A percentile compares a stretch with the other conserved stretches of the same genome.
Conservation (phyloP, 2,888 invertebrate species). For the Bimastos eiseni region DNA sequence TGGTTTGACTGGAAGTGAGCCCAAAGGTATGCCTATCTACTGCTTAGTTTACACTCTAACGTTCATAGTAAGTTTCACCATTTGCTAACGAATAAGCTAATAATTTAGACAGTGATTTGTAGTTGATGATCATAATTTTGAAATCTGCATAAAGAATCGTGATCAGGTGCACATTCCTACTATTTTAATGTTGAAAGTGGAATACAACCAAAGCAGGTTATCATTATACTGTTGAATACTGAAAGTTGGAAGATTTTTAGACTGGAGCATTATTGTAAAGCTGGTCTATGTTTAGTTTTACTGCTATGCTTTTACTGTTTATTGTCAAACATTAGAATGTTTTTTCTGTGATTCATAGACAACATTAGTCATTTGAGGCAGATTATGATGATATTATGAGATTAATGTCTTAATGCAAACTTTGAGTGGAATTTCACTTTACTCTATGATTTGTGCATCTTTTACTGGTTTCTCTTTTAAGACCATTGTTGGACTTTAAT, state of each 20-base stretch:
- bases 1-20: too few relatives aligned
- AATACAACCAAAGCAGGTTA: too few relatives aligned
- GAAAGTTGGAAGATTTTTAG: neutral
- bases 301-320: neutral
- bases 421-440: neutral
- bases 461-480: neutral
- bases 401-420: neutral
- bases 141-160: too few relatives aligned
- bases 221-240: neutral
- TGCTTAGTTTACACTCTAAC: too few relatives aligned
- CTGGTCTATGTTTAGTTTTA: neutral
- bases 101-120: too few relatives aligned
- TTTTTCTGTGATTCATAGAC: neutral
- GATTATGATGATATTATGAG: neutral
- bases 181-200: too few relatives aligned
- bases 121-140: too few relatives aligned
- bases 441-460: neutral
- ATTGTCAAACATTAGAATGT: neutral
- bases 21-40: too few relatives aligned
- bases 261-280: neutral
- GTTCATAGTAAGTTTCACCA: too few relatives aligned
- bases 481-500: neutral
- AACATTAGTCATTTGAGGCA: neutral
- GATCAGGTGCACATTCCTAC: too few relatives aligned
- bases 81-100: too few relatives aligned